Evolutionary conservation across 2,113 vertebrate species (phyloP).

Genomic region (Callorhinus ursinus): DNA sequence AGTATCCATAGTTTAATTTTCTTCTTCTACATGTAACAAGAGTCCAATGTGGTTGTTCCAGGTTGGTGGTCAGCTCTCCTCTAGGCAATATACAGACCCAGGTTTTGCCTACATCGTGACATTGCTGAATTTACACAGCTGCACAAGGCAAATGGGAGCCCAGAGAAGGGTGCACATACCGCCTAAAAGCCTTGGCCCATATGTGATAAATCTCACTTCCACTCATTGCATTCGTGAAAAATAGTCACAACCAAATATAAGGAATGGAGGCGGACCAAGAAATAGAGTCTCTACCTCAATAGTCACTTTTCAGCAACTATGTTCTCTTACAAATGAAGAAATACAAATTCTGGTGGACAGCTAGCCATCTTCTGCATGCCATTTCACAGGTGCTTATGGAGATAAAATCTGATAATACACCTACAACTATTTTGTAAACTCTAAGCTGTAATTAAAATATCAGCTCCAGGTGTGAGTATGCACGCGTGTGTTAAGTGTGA

Average conservation of each 20-base stretch:
- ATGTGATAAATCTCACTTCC: not conserved
- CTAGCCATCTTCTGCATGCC: not conserved
- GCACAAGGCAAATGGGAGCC: not conserved
- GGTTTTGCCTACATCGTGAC: too few species aligned
- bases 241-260: not conserved
- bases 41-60: not conserved
- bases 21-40: not conserved
- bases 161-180: not conserved
- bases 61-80: not conserved
- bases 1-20: not conserved
- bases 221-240: not conserved
- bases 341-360: not conserved
- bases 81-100: not conserved
- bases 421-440: not conserved
- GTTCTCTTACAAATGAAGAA: not conserved
- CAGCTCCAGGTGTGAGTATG: not conserved
- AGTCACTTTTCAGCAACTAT: not conserved
- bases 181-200: not conserved
- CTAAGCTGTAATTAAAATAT: not conserved
- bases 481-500: not conserved
- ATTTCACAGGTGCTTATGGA: not conserved
- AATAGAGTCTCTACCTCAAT: not conserved
- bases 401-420: not conserved
- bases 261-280: not conserved
- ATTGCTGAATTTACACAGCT: not conserved